Evolutionary conservation across 2,888 invertebrate species (phyloP).

Genomic region (Serripes groenlandicus): DNA sequence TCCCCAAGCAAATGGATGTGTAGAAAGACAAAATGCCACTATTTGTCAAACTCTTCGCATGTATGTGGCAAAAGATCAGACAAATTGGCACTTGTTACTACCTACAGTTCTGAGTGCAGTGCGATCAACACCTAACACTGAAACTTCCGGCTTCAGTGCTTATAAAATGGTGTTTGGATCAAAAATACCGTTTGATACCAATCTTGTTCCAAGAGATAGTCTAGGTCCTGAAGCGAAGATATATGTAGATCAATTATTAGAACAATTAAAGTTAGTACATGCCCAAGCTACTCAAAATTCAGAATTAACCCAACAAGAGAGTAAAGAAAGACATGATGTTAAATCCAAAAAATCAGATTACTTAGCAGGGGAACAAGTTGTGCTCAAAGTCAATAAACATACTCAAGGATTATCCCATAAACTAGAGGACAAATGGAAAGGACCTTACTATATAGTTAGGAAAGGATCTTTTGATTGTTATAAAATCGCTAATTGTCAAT

Average conservation of each 20-base stretch:
- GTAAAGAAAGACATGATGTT: constrained; percentile 40
- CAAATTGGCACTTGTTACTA: constrained; percentile 51
- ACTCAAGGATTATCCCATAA: constrained; percentile 22
- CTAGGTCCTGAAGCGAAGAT: constrained; percentile 22
- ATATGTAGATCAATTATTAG: constrained; percentile 26
- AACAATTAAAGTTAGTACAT: constrained; percentile 31
- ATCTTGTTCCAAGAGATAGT: constrained; percentile 36
- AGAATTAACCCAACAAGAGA: constrained; percentile 36
- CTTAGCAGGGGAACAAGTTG: constrained; percentile 16
- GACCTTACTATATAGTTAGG: constrained; percentile 28
- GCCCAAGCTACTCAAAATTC: constrained; percentile 28
- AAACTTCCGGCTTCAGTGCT: constrained; percentile 55
- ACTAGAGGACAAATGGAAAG: constrained; percentile 40
- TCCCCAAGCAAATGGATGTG: constrained; percentile 50
- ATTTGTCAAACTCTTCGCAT: constrained; percentile 37
- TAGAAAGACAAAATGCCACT: constrained; percentile 56
- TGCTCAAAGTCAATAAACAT: constrained; percentile 29
- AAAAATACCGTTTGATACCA: constrained; percentile 46
- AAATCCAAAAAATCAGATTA: constrained; percentile 40
- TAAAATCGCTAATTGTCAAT: constrained; percentile 22
- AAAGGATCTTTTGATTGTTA: constrained; percentile 31
- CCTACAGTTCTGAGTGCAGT: constrained; percentile 50
- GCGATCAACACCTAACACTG: constrained; percentile 49
- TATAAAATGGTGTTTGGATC: constrained; percentile 58
- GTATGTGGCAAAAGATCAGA: constrained; percentile 54